These are phyloP conservation scores for Dreissena polymorpha DNA, from an alignment of 1,140 invertebrate species.

Conservation along the genomic window DNA sequence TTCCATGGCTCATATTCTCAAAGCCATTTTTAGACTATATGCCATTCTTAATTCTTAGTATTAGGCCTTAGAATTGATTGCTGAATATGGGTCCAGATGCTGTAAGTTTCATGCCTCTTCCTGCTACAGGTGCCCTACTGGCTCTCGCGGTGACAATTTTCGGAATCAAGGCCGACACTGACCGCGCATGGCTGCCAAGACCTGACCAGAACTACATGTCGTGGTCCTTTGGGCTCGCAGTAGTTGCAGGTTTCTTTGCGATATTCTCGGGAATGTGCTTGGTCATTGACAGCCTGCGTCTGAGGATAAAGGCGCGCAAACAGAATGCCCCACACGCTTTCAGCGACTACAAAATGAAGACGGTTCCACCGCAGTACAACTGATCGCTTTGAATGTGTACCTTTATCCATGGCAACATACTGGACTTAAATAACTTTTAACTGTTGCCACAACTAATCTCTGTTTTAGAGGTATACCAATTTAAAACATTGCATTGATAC, in stretches of 20 bases:
- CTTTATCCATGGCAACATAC: no score
- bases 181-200: slow-evolving; percentile 96
- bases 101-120: no score
- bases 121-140: slow-evolving; percentile 85
- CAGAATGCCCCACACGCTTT: slow-evolving; percentile 24
- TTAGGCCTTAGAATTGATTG: no score
- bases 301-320: slow-evolving; percentile 4
- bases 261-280: slow-evolving; percentile 68
- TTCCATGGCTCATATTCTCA: no score
- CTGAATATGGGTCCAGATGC: no score
- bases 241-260: slow-evolving; percentile 90
- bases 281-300: slow-evolving; percentile 37
- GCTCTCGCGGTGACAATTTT: slow-evolving; percentile 93
- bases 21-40: no score
- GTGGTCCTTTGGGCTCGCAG: slow-evolving; percentile 95
- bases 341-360: slow-evolving; percentile 42
- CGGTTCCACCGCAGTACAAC: slow-evolving; percentile 39
- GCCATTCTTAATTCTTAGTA: no score
- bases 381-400: neutral
- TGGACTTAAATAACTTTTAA: no score
- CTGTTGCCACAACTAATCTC: no score
- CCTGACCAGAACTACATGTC: slow-evolving; percentile 97
- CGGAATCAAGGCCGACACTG: slow-evolving; percentile 90
- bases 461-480: no score
- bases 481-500: no score